A percentile compares a stretch with the other conserved stretches of the same genome.
These are phyloP conservation scores for Cladopsammia gracilis DNA, from an alignment of 64 coral and sea anemone genomes.

Conservation along the genomic window DNA sequence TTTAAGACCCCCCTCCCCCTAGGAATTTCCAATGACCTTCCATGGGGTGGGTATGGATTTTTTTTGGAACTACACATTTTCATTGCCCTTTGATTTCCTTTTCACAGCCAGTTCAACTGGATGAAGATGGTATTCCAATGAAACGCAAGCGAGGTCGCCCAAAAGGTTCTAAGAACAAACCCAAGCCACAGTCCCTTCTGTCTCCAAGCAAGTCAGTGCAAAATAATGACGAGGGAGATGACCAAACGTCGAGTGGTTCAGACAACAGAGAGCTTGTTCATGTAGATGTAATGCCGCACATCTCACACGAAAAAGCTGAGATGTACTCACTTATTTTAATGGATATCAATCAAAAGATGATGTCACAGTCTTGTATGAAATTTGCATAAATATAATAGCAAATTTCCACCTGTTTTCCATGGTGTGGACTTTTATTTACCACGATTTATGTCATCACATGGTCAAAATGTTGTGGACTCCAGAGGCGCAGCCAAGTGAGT, in stretches of 20 bases:
- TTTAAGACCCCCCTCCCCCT: too few relatives aligned
- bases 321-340: slow-evolving; percentile 90
- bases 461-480: too few relatives aligned
- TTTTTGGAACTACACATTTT: too few relatives aligned
- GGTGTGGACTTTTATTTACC: too few relatives aligned
- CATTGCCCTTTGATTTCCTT: neutral
- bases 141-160: slow-evolving; percentile 96
- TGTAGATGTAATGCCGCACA: slow-evolving; percentile 76
- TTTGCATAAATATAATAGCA: too few relatives aligned
- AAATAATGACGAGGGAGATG: slow-evolving; percentile 34
- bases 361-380: slow-evolving; percentile 92
- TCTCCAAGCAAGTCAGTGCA: slow-evolving; percentile 30
- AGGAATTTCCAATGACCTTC: too few relatives aligned
- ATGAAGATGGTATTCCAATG: slow-evolving; percentile 50
- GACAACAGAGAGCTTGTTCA: slow-evolving; percentile 48
- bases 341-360: slow-evolving; percentile 97
- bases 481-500: too few relatives aligned
- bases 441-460: too few relatives aligned
- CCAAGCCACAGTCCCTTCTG: slow-evolving; percentile 75
- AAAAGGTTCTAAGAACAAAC: slow-evolving; percentile 96
- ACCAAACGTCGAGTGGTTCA: slow-evolving; percentile 49
- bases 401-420: too few relatives aligned
- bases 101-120: slow-evolving; percentile 43
- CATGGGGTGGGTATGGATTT: too few relatives aligned
- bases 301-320: slow-evolving; percentile 91